Evolutionary conservation across 2,113 vertebrate genomes (phyloP).

Genomic region (Alligator sinensis): DNA sequence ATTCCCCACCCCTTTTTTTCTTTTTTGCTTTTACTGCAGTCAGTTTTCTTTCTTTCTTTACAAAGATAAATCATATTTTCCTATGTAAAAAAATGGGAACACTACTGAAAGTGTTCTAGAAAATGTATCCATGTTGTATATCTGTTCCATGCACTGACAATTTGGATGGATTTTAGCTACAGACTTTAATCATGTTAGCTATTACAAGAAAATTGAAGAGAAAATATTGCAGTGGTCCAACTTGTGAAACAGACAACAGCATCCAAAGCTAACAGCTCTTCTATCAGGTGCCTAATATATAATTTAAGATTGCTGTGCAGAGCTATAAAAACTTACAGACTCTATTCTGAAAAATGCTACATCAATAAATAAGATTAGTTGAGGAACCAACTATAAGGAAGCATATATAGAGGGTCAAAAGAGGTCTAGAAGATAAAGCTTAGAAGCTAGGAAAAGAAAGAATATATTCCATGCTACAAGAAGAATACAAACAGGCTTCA

Average conservation of each 20-base stretch:
- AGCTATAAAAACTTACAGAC: conserved; percentile 42
- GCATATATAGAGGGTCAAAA: conserved; percentile 53
- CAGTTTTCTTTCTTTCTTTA: neutral
- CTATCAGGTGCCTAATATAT: conserved; percentile 2
- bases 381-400: conserved; percentile 54
- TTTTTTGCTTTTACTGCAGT: conserved; percentile 20
- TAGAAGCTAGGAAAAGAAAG: neutral
- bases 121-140: neutral
- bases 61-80: conserved; percentile 37
- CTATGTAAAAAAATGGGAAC: neutral
- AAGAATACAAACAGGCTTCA: conserved; percentile 38
- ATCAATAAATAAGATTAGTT: conserved; percentile 68
- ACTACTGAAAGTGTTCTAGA: neutral
- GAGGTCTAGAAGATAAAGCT: conserved; percentile 59
- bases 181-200: conserved; percentile 14
- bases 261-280: conserved; percentile 45
- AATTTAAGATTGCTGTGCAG: conserved; percentile 10
- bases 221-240: conserved; percentile 6
- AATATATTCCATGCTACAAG: conserved; percentile 29
- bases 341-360: conserved; percentile 23
- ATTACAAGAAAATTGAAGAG: neutral
- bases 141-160: neutral
- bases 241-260: conserved; percentile 1
- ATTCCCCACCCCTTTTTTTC: neutral
- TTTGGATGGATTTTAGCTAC: conserved; percentile 5